Conservation (phyloP, 1,140 invertebrate species). For the Pseudomyrmex dendroicus region DNA sequence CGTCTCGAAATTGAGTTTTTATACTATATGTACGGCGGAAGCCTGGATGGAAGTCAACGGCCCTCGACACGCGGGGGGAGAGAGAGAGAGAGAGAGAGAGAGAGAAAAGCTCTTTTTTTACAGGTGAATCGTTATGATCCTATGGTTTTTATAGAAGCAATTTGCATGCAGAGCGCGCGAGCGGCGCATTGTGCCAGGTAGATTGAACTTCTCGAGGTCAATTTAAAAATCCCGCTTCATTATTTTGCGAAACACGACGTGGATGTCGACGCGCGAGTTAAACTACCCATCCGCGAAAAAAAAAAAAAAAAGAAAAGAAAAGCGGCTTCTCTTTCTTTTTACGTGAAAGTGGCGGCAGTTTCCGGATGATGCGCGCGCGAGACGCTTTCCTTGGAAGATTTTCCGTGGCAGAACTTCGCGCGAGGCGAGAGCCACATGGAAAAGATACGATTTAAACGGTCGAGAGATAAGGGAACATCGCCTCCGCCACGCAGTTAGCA, state of each 20-base stretch:
- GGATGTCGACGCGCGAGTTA: conserved; percentile 24
- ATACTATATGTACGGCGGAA: conserved; percentile 10
- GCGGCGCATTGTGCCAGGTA: conserved; percentile 68
- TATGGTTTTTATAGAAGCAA: conserved; percentile 73
- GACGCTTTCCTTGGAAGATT: background rate
- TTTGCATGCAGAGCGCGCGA: conserved; percentile 72
- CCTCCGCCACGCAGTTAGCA: background rate
- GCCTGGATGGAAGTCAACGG: conserved; percentile 23
- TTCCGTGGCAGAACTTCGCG: background rate
- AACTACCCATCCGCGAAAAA: conserved; percentile 26
- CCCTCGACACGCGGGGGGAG: too few species aligned
- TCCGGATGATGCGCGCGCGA: background rate
- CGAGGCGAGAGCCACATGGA: background rate
- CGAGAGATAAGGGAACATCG: background rate
- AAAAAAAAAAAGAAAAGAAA: background rate
- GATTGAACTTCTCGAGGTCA: conserved; percentile 72
- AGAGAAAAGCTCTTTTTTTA: conserved; percentile 17
- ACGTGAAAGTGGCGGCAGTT: conserved; percentile 32
- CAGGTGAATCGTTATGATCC: conserved; percentile 31
- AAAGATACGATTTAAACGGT: conserved; percentile 32
- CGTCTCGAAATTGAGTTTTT: conserved; percentile 5
- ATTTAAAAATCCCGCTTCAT: conserved; percentile 69
- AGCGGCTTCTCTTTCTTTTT: conserved; percentile 23
- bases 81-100: too few species aligned
- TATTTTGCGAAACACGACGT: conserved; percentile 59